Evolutionary conservation across 2,113 vertebrate species (phyloP).

Genomic region (Tylochromis polylepis): DNA sequence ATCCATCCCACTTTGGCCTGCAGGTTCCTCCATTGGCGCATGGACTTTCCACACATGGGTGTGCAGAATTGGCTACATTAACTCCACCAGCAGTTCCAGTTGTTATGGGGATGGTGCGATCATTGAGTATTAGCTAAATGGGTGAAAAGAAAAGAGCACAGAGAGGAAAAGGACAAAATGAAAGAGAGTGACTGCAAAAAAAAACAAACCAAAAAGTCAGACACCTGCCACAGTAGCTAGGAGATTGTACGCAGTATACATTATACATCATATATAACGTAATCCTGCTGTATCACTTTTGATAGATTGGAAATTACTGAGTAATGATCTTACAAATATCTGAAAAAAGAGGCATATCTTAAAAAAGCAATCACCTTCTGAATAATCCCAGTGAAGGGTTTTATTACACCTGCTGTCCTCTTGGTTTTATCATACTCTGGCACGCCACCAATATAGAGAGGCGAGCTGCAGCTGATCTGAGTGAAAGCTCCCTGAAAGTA

Average conservation of each 20-base stretch:
- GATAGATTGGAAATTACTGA: background rate
- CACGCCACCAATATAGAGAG: constrained; percentile 89
- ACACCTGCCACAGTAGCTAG: background rate
- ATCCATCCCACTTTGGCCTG: constrained; percentile 82
- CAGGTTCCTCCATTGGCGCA: constrained; percentile 89
- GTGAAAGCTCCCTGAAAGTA: constrained; percentile 88
- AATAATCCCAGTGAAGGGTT: constrained; percentile 87
- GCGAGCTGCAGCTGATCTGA: constrained; percentile 93
- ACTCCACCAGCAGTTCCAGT: constrained; percentile 78
- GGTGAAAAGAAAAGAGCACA: background rate
- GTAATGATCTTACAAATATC: background rate
- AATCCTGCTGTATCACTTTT: background rate
- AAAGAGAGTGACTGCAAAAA: background rate
- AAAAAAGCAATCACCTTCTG: constrained; percentile 80
- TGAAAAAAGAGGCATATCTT: background rate
- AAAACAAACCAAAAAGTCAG: fast-evolving
- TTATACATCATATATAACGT: background rate
- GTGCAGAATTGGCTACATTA: constrained; percentile 83
- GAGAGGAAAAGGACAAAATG: background rate
- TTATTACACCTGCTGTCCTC: constrained; percentile 78
- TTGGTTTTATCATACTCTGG: constrained; percentile 85
- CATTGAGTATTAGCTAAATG: constrained; percentile 84
- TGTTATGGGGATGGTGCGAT: constrained; percentile 78
- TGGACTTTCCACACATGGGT: constrained; percentile 83
- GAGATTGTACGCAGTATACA: background rate